Evolutionary conservation across 2,888 invertebrate genomes (phyloP).

Genomic region (Buathra laborator): DNA sequence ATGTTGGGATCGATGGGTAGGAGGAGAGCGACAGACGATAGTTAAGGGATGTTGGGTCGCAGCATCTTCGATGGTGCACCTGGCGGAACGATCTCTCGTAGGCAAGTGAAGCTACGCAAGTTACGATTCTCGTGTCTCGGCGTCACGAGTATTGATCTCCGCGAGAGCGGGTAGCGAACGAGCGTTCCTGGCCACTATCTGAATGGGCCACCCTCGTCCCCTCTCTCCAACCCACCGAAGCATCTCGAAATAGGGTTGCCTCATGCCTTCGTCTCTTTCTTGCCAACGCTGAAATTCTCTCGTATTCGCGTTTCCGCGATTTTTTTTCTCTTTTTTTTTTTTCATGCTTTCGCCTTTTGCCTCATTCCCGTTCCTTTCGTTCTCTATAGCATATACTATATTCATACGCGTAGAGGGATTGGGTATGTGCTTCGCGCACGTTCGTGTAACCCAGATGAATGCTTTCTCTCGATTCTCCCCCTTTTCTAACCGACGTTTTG

Average conservation of each 20-base stretch:
- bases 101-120: constrained; percentile 52
- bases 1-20: neutral
- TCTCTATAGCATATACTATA: neutral
- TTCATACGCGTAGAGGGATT: neutral
- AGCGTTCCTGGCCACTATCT: constrained; percentile 77
- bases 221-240: constrained; percentile 70
- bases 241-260: constrained; percentile 71
- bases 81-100: constrained; percentile 12
- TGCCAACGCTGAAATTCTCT: neutral
- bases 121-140: constrained; percentile 75
- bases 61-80: constrained; percentile 31
- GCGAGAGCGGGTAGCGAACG: constrained; percentile 71
- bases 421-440: neutral
- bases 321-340: constrained; percentile 2
- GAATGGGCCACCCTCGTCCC: constrained; percentile 80
- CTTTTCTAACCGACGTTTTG: constrained; percentile 19
- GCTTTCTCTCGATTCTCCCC: neutral
- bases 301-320: neutral
- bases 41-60: constrained; percentile 5
- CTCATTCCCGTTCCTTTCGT: neutral
- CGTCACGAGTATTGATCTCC: constrained; percentile 83
- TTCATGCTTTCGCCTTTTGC: neutral
- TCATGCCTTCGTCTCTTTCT: constrained; percentile 53
- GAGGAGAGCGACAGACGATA: neutral
- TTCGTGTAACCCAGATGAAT: constrained; percentile 26